Percentiles rank a stretch among this genome's conserved stretches.
These are phyloP conservation scores for Epinephelus awoara DNA, from an alignment of 2,797 vertebrate species.

Conservation along the genomic window DNA sequence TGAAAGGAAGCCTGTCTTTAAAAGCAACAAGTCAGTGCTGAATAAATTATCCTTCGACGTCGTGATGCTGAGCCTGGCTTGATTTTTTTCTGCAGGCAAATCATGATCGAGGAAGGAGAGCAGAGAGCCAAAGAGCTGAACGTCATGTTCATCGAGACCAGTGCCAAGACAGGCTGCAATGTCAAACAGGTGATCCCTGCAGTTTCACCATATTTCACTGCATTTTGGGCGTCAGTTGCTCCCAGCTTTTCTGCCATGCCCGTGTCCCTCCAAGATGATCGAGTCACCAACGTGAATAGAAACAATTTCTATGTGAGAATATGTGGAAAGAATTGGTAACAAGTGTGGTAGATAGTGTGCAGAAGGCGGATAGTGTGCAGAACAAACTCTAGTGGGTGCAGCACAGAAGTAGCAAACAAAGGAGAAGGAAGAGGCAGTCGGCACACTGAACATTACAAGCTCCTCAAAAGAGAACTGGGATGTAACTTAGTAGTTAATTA, in stretches of 20 bases:
- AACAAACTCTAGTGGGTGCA: neutral
- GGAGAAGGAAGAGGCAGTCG: neutral
- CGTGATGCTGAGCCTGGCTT: slow-evolving; percentile 43
- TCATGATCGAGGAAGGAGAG: slow-evolving; percentile 94
- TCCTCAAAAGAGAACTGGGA: neutral
- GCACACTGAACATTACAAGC: neutral
- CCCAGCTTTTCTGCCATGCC: slow-evolving; percentile 13
- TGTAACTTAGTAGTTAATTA: no score
- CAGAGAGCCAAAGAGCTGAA: slow-evolving; percentile 95
- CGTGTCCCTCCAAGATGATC: neutral
- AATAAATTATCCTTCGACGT: slow-evolving; percentile 29
- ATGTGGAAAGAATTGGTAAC: neutral
- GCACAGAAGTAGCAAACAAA: neutral
- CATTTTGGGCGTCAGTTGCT: slow-evolving; percentile 28
- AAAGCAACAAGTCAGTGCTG: neutral
- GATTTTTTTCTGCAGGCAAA: slow-evolving; percentile 87
- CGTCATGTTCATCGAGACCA: slow-evolving; percentile 97
- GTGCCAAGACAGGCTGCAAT: slow-evolving; percentile 95
- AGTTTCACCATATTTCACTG: slow-evolving; percentile 56
- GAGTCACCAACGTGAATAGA: neutral
- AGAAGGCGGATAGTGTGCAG: neutral
- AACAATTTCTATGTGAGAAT: slow-evolving; percentile 6
- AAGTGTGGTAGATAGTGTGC: neutral
- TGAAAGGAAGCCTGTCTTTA: neutral
- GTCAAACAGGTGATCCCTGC: slow-evolving; percentile 93